Conservation (phyloP, 1,140 invertebrate species). For the Dysdera silvatica region DNA sequence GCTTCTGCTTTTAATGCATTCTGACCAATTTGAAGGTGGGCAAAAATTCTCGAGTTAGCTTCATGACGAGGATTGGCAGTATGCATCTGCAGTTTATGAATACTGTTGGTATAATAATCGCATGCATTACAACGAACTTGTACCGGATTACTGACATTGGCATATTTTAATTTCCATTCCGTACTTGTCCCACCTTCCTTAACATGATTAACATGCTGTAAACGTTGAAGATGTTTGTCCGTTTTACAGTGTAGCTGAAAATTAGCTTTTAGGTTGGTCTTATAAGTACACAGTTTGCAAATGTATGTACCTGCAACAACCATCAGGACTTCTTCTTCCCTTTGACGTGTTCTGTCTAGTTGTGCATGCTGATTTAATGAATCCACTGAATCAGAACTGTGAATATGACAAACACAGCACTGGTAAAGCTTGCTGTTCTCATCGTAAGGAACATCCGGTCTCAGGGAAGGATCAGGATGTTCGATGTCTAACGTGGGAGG, state of each 20-base stretch:
- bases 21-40: slow-evolving; percentile 55
- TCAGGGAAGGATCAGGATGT: slow-evolving; percentile 34
- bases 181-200: slow-evolving; percentile 87
- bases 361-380: slow-evolving; percentile 83
- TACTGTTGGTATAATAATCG: slow-evolving; percentile 94
- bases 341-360: slow-evolving; percentile 76
- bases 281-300: slow-evolving; percentile 96
- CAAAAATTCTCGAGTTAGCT: slow-evolving; percentile 68
- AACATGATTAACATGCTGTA: slow-evolving; percentile 96
- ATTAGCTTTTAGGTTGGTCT: slow-evolving; percentile 97
- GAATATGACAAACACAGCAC: slow-evolving; percentile 90
- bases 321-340: slow-evolving; percentile 82
- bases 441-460: slow-evolving; percentile 33
- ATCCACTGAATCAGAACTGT: slow-evolving; percentile 81
- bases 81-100: slow-evolving; percentile 90
- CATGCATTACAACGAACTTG: slow-evolving; percentile 93
- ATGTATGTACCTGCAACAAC: slow-evolving; percentile 87
- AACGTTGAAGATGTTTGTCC: slow-evolving; percentile 94
- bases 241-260: slow-evolving; percentile 99
- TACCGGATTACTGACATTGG: slow-evolving; percentile 65
- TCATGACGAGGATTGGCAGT: slow-evolving; percentile 79
- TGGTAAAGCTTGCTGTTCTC: slow-evolving; percentile 66
- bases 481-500: slow-evolving; percentile 35
- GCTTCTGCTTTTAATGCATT: slow-evolving; percentile 16
- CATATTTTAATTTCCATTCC: slow-evolving; percentile 92